Conservation (phyloP, 2,113 vertebrate species). For the Anser cygnoides region DNA sequence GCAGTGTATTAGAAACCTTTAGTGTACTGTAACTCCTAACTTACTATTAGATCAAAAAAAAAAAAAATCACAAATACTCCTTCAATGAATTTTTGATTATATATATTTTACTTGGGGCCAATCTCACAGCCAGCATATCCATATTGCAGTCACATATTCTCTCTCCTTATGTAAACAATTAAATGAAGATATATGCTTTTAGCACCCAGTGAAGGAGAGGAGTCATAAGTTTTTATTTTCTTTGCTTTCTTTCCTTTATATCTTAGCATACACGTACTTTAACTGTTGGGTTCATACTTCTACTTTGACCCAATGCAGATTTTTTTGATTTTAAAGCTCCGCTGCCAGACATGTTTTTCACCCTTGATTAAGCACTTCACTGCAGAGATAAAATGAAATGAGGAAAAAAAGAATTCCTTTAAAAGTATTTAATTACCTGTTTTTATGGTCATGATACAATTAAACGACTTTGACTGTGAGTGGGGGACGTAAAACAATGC, state of each 20-base stretch:
- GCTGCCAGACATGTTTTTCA: not conserved
- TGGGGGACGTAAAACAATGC: not conserved
- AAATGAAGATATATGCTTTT: not conserved
- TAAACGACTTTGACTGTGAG: not conserved
- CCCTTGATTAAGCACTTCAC: conserved; percentile 19
- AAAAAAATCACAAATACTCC: not conserved
- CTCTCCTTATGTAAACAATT: not conserved
- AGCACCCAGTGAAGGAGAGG: not conserved
- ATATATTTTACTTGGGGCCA: not conserved
- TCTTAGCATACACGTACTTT: not conserved
- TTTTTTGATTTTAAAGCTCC: conserved; percentile 9
- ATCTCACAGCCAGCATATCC: not conserved
- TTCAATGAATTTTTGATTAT: conserved; percentile 36
- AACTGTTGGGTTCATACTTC: not conserved
- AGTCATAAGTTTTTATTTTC: not conserved
- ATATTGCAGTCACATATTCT: not conserved
- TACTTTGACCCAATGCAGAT: not conserved
- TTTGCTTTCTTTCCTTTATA: not conserved
- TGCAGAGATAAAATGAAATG: conserved; percentile 18
- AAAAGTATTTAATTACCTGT: conserved; percentile 11
- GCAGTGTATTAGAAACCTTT: not conserved
- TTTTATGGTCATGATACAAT: conserved; percentile 10
- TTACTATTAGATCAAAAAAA: not conserved
- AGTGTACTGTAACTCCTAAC: conserved; percentile 32
- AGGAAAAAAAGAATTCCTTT: conserved; percentile 10